These are phyloP conservation scores for Enteromius mattozi DNA, from an alignment of 2,797 vertebrate species.

Conservation along the genomic window DNA sequence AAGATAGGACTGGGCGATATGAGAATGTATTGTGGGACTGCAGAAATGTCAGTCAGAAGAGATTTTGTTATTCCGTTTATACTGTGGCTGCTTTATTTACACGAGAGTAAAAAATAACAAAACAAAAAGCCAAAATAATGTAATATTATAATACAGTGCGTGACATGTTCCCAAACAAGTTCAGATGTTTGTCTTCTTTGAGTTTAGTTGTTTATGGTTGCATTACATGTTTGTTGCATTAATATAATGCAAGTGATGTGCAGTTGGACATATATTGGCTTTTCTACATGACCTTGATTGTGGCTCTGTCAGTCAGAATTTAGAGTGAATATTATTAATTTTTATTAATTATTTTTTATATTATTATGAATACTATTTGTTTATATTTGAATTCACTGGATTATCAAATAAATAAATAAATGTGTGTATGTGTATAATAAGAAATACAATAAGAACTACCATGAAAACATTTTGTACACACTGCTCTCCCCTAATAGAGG, in stretches of 20 bases:
- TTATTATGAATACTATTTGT: background rate
- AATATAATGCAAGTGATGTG: background rate
- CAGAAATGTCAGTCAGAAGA: background rate
- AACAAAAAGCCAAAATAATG: background rate
- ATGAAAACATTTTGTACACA: background rate
- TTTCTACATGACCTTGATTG: background rate
- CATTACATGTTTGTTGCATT: background rate
- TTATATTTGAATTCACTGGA: background rate
- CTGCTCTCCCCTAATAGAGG: slow-evolving; percentile 17
- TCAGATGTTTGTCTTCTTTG: background rate
- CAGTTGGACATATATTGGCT: background rate
- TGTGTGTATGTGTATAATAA: background rate
- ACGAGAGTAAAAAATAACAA: background rate
- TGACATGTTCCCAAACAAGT: background rate
- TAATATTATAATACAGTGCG: background rate
- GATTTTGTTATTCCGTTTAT: background rate
- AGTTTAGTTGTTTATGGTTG: background rate
- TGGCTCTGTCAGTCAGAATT: background rate
- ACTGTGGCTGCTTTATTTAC: background rate
- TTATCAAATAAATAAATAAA: background rate
- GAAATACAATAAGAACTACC: background rate
- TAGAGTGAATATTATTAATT: background rate
- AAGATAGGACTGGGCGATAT: slow-evolving; percentile 3
- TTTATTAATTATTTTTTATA: background rate
- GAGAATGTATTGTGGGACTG: background rate